Percentiles rank a stretch among this genome's conserved stretches.
Conservation (phyloP, 2,797 vertebrate genomes). For the Telmatherina bonti region DNA sequence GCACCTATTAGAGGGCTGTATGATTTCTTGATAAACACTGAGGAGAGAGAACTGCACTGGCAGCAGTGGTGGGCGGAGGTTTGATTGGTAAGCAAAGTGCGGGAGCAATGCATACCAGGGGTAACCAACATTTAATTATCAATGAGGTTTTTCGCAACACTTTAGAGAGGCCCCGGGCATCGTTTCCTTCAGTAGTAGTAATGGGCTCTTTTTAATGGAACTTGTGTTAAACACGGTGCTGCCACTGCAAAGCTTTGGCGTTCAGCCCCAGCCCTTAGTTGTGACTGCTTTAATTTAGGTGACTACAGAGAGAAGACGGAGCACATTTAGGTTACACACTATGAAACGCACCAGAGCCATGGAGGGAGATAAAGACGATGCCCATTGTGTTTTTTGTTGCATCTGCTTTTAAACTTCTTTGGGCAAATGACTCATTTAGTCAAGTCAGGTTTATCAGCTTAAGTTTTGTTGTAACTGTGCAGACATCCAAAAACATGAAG, state of each 20-base stretch:
- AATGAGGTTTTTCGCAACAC: slow-evolving; percentile 87
- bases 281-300: slow-evolving; percentile 83
- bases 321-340: slow-evolving; percentile 67
- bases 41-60: slow-evolving; percentile 67
- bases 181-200: slow-evolving; percentile 85
- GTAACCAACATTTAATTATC: slow-evolving; percentile 90
- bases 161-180: slow-evolving; percentile 83
- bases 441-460: slow-evolving; percentile 25
- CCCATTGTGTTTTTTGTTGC: slow-evolving; percentile 56
- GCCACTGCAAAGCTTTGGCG: slow-evolving; percentile 80
- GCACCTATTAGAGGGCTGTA: slow-evolving; percentile 83
- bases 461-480: slow-evolving; percentile 4
- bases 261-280: slow-evolving; percentile 79
- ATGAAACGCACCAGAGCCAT: slow-evolving; percentile 35
- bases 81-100: slow-evolving; percentile 87
- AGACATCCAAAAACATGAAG: slow-evolving; percentile 7
- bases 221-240: slow-evolving; percentile 86
- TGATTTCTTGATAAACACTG: slow-evolving; percentile 84
- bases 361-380: slow-evolving; percentile 56
- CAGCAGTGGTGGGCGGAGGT: slow-evolving; percentile 77
- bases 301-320: slow-evolving; percentile 73
- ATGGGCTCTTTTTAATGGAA: slow-evolving; percentile 88
- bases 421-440: slow-evolving; percentile 48
- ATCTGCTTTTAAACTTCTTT: slow-evolving; percentile 41
- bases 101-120: slow-evolving; percentile 84